Base-by-base conservation (phyloP, 2,113 vertebrate genomes). In the Halcyon malimbica region DNA sequence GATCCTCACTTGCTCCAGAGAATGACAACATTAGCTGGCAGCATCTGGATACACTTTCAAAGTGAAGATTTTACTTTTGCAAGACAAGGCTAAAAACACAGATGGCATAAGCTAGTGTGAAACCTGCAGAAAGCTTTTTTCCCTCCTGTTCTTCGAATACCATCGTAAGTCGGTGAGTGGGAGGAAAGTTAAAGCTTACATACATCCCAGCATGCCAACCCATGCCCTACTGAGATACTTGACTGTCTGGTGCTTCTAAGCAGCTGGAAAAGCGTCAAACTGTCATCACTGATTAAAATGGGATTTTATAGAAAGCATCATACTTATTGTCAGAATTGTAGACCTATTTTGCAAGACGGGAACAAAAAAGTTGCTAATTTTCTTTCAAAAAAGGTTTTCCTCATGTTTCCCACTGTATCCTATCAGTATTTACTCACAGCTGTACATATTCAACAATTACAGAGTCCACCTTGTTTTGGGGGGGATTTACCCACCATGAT, bases 231-330 rank as follows among this genome's bases (percentile, higher is more conserved):
- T 60, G 94, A 97, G 97, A 96, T 82, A 89, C 91, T 97, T 96
- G 95, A 97, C 97, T 97, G 96, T 96, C 96, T 97, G 90, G 84
- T 92, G 94, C 94, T 96, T 97, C 97, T 83, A 96, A 97, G 96
- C 97, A 97, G 98, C 98, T 97, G 95, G 97, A 96, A 94, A 95
- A 97, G 97, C 94, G 94, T 98, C 98, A 98, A 97, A 96, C 97
- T 98, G 98, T 98, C 98, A 97, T 95, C 96, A 85, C 95, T 97
- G 98, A 98, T 99, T 98, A 98, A 98, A 97, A 97, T 84, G 85
- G 97, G 98, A 96, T 97, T 98, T 98, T 97, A 95, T 87, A 97
- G 89, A 96, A 95, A 96, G 54, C 94, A 97, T 97, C 94, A 91
- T 83, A 89, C 25, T 33, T 77, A 87, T 94, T 96, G 95, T 97